Percentiles rank a stretch among this genome's conserved stretches.
These are phyloP conservation scores for Mesitornis unicolor DNA, from an alignment of 2,113 vertebrate species.

Conservation along the genomic window DNA sequence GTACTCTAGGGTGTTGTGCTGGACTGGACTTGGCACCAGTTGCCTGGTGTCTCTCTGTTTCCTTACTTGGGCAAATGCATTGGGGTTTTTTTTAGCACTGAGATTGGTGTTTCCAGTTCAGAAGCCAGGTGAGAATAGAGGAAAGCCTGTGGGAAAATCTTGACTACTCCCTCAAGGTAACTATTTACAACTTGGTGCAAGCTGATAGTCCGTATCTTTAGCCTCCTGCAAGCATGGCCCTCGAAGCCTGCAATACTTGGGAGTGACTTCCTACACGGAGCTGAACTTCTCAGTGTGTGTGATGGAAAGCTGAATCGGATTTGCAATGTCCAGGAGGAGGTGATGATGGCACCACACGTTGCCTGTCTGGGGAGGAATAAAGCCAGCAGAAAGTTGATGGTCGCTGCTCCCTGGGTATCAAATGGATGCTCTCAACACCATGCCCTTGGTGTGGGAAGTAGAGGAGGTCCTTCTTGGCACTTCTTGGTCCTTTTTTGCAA, in stretches of 20 bases:
- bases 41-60: background rate
- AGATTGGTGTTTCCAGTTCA: background rate
- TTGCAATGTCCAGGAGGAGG: background rate
- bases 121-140: background rate
- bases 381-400: background rate
- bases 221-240: background rate
- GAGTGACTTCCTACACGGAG: background rate
- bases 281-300: background rate
- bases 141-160: background rate
- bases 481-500: no score
- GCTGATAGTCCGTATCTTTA: background rate
- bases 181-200: background rate
- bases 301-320: background rate
- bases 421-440: fast-evolving
- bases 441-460: background rate
- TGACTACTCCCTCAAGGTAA: background rate
- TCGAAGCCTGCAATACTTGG: background rate
- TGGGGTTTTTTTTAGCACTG: background rate
- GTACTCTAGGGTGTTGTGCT: background rate
- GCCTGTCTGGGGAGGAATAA: background rate
- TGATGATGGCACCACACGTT: background rate
- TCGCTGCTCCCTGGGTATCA: background rate
- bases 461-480: background rate
- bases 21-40: background rate
- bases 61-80: background rate